Evolutionary conservation across 2,888 invertebrate genomes (phyloP), one percentile per base, ranked within the genome.

Genomic region (Oscheius sp.): DNA sequence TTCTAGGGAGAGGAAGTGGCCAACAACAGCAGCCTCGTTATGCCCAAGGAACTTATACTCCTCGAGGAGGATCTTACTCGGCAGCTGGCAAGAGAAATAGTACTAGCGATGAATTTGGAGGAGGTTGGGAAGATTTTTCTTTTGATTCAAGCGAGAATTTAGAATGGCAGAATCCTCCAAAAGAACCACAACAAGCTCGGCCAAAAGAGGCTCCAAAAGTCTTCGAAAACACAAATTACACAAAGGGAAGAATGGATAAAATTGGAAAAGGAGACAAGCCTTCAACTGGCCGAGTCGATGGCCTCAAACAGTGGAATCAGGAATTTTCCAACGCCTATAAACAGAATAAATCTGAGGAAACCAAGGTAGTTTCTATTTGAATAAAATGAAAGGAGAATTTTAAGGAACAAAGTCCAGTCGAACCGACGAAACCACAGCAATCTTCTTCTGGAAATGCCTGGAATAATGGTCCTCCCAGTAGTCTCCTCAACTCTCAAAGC

Each of bases 391-490:
- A 3, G 20, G 42, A 8, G 4, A 4, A 3, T 29, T 31, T 53
- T 53, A 3, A 52, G 53, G 52, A 52, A 8, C 17, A 25, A 23
- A 65, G 17, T 20, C 65, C 52, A 8, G 50, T 8, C n/a, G 25
- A 52, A 17, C 37, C 52, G 29, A 37, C 25, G 29, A 12, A 15
- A 15, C 45, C 33, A 1, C n/a, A 23, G n/a, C 37, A 15, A 2
- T 4, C 27, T 3, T 27, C 52, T 31, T 57, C 76, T 20, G 72
- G 69, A 17, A 74, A 50, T 48, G 76, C 76, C 12, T 77, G 77
- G 77, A 75, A 70, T 46, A 71, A 73, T 33, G 77, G 77, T 10
- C 77, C 77, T 34, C 77, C 77, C 20, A 72, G 25, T n/a, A 50
- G 61, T 46, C 61, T 68, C 8, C 50, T 68, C 10, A 68, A 45